A percentile compares a stretch with the other conserved stretches of the same genome.
phyloP scores from a whole-genome alignment of 2,797 vertebrate genomes.

The Yasuhikotakia modesta region DNA sequence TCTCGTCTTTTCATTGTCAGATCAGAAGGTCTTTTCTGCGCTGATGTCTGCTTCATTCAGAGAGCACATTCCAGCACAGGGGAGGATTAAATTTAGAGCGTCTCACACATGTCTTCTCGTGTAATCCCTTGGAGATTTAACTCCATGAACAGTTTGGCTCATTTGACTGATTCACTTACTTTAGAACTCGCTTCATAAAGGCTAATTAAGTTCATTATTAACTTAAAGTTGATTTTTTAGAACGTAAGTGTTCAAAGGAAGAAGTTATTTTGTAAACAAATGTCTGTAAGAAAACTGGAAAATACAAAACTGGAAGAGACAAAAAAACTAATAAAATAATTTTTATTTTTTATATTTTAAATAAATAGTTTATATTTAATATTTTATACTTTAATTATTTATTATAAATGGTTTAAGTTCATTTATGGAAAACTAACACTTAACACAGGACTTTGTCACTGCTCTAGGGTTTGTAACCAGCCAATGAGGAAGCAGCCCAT shows the following conservation, averaged over 20 bases:
- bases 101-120: slow-evolving; percentile 16
- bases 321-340: too few relatives aligned
- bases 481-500: too few relatives aligned
- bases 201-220: slow-evolving; percentile 10
- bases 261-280: neutral
- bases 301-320: neutral
- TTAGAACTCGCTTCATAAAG: slow-evolving; percentile 10
- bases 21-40: slow-evolving; percentile 11
- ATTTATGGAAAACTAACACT: too few relatives aligned
- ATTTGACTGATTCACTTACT: neutral
- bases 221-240: slow-evolving; percentile 20
- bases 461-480: neutral
- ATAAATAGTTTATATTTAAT: too few relatives aligned
- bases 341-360: too few relatives aligned
- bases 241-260: slow-evolving; percentile 7
- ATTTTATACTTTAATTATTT: too few relatives aligned
- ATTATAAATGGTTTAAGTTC: too few relatives aligned
- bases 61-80: neutral
- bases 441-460: neutral
- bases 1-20: slow-evolving; percentile 32
- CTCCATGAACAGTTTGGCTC: slow-evolving; percentile 19
- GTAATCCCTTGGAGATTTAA: slow-evolving; percentile 11
- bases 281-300: neutral
- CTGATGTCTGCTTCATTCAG: slow-evolving; percentile 17
- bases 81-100: slow-evolving; percentile 23